Evolutionary conservation across 2,113 vertebrate genomes (phyloP).

Genomic region (Crotalus helleri): DNA sequence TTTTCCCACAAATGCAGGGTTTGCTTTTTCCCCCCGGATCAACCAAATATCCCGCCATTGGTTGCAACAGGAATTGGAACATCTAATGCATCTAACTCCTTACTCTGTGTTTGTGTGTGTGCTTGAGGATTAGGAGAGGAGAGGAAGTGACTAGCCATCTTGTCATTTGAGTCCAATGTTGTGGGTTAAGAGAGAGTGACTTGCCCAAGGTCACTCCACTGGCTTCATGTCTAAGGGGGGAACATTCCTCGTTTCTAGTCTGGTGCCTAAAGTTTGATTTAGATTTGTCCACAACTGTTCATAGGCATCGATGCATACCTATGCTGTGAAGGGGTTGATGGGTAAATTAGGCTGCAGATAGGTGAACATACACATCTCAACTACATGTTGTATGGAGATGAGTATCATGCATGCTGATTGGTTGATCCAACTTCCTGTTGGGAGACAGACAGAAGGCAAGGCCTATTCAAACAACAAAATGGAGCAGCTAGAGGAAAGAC

Average conservation of each 20-base stretch:
- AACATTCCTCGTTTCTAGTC: not conserved
- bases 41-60: not conserved
- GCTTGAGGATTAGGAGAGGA: not conserved
- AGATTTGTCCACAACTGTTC: not conserved
- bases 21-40: not conserved
- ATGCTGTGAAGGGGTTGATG: not conserved
- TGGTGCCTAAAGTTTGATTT: not conserved
- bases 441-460: too few relatives aligned
- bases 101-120: too few relatives aligned
- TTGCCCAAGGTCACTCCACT: too few relatives aligned
- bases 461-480: too few relatives aligned
- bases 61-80: not conserved
- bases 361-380: not conserved
- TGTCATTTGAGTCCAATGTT: not conserved
- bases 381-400: not conserved
- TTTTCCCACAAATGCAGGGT: not conserved
- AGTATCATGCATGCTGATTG: not conserved
- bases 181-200: too few relatives aligned
- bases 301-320: not conserved
- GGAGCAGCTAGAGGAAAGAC: too few relatives aligned
- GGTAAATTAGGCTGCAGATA: not conserved
- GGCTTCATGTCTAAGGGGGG: too few relatives aligned
- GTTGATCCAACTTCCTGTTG: too few relatives aligned
- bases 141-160: not conserved
- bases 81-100: too few relatives aligned